Conservation (phyloP, 2,113 vertebrate genomes). For the Acrocephalus arundinaceus region DNA sequence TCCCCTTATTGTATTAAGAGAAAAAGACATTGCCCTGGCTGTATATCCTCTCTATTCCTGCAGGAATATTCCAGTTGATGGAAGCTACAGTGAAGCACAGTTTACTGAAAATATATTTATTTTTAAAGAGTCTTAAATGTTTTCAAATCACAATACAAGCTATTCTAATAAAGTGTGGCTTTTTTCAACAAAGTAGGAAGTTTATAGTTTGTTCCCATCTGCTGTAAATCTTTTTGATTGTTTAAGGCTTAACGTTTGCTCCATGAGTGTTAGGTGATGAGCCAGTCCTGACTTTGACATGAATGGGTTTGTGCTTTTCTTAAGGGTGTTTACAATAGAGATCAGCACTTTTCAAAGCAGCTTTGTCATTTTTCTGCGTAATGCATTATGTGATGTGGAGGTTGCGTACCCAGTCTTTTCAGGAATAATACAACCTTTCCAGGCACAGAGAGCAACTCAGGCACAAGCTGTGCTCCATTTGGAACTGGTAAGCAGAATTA, state of each 20-base stretch:
- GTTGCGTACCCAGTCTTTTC: rapidly evolving
- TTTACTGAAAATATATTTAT: not conserved
- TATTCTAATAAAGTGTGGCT: not conserved
- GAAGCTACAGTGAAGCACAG: not conserved
- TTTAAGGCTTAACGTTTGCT: slow-evolving; percentile 3
- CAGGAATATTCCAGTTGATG: not conserved
- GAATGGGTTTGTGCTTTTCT: not conserved
- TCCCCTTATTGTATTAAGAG: not conserved
- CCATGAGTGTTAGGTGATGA: not conserved
- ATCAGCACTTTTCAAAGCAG: not conserved
- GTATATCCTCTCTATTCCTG: not conserved
- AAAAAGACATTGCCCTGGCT: not conserved
- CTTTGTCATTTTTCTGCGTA: not conserved
- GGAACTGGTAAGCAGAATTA: not conserved
- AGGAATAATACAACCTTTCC: not conserved
- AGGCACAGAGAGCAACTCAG: not conserved
- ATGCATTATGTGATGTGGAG: not conserved
- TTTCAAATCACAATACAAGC: not conserved
- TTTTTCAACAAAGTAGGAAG: not conserved
- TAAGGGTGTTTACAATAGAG: not conserved
- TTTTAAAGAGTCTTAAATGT: not conserved
- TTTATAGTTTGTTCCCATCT: not conserved
- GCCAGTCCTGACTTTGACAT: not conserved
- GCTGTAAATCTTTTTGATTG: not conserved
- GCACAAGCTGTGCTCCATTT: not conserved